Base-by-base conservation (phyloP, 1,140 invertebrate species). In the Atopsyche davidsoni region DNA sequence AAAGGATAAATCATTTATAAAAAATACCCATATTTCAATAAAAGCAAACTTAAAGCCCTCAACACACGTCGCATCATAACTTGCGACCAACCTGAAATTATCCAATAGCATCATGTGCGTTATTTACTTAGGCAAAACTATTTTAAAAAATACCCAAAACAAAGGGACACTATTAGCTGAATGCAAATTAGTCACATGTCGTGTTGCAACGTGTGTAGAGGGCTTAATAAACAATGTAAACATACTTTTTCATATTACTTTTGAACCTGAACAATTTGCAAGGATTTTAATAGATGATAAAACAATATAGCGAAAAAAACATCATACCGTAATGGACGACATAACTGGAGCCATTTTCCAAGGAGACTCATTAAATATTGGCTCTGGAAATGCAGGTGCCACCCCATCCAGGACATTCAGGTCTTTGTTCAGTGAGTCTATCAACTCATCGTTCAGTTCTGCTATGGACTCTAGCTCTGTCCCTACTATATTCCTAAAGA, bases 291-390 rank as follows among this genome's bases (percentile, higher is more conserved):
- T n/a, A 28, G n/a, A 28, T 28, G n/a, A 28, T 6, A n/a, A n/a
- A 28, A 28, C 24, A 28, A n/a, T 28, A 28, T n/a, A n/a, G n/a
- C n/a, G n/a, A n/a, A n/a, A n/a, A n/a, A n/a, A n/a, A n/a, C n/a
- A n/a, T n/a, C n/a, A n/a, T n/a, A 28, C 24, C 24, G 6, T n/a
- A 7, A 28, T 25, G 18, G 42, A 25, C 16, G 28, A 39, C 3
- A 52, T 35, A 13, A 52, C 35, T 6, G 50, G 50, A 3, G 32
- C 28, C 7, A 23, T 3, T 10, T 52, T 52, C 42, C 42, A 52
- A 6, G 43, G 46, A 3, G 40, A 9, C 22, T 41, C 34, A 22
- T 35, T 42, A 21, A 18, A 25, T 11, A 13, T 2, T 11, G 35
- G 24, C 9, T 7, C 19, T 19, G 24, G 21, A 23, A 13, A 14